phyloP scores from a whole-genome alignment of 2,797 vertebrate genomes.

The Alca torda region DNA sequence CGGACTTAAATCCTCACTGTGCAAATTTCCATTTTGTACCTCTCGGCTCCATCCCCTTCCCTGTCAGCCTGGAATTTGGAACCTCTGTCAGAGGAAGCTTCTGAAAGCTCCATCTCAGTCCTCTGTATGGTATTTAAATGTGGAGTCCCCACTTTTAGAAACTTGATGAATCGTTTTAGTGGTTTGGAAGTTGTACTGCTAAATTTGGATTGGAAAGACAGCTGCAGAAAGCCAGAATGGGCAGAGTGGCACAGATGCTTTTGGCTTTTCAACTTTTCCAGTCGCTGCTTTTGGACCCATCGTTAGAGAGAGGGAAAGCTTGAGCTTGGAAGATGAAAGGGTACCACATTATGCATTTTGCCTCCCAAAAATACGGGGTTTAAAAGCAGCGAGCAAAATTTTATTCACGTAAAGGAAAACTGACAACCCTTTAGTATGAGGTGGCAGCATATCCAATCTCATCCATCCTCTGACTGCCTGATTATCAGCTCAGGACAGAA shows the following conservation, averaged over 20 bases:
- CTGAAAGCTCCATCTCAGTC: not conserved
- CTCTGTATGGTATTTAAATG: rapidly evolving
- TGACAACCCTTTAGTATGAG: not conserved
- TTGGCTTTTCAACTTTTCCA: conserved; percentile 2
- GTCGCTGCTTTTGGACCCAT: not conserved
- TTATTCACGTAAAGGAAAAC: not conserved
- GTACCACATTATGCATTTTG: not conserved
- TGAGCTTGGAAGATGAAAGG: not conserved
- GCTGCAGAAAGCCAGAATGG: conserved; percentile 12
- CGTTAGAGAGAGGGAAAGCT: not conserved
- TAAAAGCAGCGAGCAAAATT: not conserved
- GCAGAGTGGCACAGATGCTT: conserved; percentile 1
- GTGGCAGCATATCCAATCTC: not conserved
- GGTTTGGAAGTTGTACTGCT: not conserved
- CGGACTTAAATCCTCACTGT: not conserved
- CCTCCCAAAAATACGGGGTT: not conserved
- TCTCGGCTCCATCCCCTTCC: not conserved
- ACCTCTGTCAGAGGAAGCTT: not conserved
- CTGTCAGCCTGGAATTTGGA: not conserved
- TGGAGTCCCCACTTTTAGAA: not conserved
- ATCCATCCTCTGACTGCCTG: not conserved
- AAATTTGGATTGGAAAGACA: conserved; percentile 5
- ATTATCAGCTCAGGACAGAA: not conserved
- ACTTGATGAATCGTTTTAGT: not conserved
- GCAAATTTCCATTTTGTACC: not conserved